Base-by-base conservation (phyloP, 1,140 invertebrate genomes). In the Phymorhynchus buccinoides region DNA sequence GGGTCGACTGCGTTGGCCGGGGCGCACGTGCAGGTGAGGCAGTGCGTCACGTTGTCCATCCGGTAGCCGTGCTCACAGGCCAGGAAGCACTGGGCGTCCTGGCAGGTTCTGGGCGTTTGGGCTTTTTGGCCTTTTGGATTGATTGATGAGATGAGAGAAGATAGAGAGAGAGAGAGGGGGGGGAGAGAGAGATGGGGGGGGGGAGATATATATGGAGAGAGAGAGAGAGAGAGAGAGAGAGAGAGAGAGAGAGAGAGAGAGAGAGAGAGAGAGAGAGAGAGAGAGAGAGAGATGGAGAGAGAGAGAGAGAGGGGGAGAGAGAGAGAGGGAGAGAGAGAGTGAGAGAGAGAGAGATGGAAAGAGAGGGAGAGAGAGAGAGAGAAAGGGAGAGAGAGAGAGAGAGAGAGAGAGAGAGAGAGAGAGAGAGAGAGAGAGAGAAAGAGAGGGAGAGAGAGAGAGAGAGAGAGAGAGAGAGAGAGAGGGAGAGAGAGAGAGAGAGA, bases 21-120 rank as follows among this genome's bases (percentile, higher is more conserved):
- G 14, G 62, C 62, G 39, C 71, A 75, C 32, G 71, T 75, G 39
- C 71, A 75, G 12, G 30, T 75, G 18, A 75, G 71, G 71, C 71
- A 75, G 71, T 27, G 32, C 0, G 71, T 22, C 71, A 22, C 66
- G 27, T 37, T 0, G 71, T 75, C 71, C 71, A 75, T 6, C 71
- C 16, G 7, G 71, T 75, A 75, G 71, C 71, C 71, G 16, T 75
- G 7, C 32, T 75, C 71, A 75, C 71, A 75, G 6, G 71, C 18
- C 16, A 1, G 16, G 30, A 75, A 37, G 39, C 71, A 75, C 30
- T 37, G 71, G 9, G 7, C 9, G 71, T 37, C 71, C 1, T 32
- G 62, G 62, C 62, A 66, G 48, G 48, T 52, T 52, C 48, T 9
- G 48, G 48, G 2, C 48, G 22, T 52, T 52, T 52, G 44, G 18